Percentiles rank a stretch among this genome's conserved stretches.
phyloP scores from a whole-genome alignment of 2,797 vertebrate species.

The Rhadinocentrus ornatus region DNA sequence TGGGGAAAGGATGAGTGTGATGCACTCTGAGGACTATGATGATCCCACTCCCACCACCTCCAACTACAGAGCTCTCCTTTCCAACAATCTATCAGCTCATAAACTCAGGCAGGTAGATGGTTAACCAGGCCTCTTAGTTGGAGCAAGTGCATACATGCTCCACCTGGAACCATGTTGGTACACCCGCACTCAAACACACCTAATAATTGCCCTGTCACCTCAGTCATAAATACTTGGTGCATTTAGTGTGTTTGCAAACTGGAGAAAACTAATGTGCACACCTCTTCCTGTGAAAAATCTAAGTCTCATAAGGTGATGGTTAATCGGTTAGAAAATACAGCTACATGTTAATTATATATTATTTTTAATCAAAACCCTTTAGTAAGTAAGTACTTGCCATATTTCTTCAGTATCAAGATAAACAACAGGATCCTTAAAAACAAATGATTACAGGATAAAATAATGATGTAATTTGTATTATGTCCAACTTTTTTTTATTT shows the following conservation, averaged over 20 bases:
- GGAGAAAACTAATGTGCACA: conserved; percentile 15
- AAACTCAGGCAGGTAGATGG: conserved; percentile 55
- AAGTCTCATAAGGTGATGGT: conserved; percentile 25
- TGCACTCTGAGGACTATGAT: conserved; percentile 42
- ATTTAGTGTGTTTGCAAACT: conserved; percentile 46
- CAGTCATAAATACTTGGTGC: conserved; percentile 47
- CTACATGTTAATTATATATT: neutral
- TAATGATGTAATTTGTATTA: neutral
- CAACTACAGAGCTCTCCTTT: conserved; percentile 33
- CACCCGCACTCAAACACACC: conserved; percentile 61
- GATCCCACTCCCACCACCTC: conserved; percentile 42
- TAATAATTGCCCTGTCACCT: conserved; percentile 48
- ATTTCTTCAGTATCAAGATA: neutral
- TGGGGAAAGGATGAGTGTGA: conserved; percentile 32
- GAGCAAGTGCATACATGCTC: conserved; percentile 52
- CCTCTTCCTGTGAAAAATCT: conserved; percentile 10
- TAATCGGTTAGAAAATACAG: conserved; percentile 18
- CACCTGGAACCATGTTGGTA: conserved; percentile 49
- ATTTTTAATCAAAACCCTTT: neutral
- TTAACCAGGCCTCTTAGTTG: conserved; percentile 54
- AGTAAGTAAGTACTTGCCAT: neutral
- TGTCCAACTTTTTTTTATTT: neutral
- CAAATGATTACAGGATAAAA: neutral
- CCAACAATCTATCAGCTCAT: conserved; percentile 19
- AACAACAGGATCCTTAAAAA: neutral